phyloP scores from a whole-genome alignment of 2,888 invertebrate species.

The Drosophila rubida region DNA sequence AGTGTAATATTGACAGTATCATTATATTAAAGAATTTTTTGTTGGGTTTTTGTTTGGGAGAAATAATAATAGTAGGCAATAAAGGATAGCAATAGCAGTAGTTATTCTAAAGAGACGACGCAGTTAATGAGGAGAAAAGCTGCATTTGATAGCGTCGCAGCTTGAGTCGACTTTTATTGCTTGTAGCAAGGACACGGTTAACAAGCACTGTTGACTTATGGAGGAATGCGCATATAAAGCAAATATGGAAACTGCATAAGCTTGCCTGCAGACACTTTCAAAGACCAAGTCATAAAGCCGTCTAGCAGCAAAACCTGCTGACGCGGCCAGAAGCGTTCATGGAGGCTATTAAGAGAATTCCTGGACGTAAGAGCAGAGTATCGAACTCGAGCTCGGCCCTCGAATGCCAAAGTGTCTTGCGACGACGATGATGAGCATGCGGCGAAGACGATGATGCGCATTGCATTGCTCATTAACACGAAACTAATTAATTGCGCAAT shows the following conservation, averaged over 20 bases:
- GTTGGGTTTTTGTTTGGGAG: too few relatives aligned
- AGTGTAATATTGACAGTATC: too few relatives aligned
- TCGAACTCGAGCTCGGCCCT: slow-evolving; percentile 37
- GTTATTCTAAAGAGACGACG: neutral
- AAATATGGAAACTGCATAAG: slow-evolving; percentile 21
- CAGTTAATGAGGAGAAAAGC: neutral
- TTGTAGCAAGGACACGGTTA: neutral
- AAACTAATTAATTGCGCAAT: slow-evolving; percentile 81
- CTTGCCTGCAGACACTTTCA: slow-evolving; percentile 27
- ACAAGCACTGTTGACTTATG: slow-evolving; percentile 9
- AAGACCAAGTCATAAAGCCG: slow-evolving; percentile 53
- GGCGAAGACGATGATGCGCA: slow-evolving; percentile 52
- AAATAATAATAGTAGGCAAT: too few relatives aligned
- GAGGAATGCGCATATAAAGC: slow-evolving; percentile 9
- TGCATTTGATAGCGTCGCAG: neutral
- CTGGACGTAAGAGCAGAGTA: slow-evolving; percentile 58
- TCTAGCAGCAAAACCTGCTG: slow-evolving; percentile 9
- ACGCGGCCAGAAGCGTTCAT: slow-evolving; percentile 45
- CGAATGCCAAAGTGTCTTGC: slow-evolving; percentile 48
- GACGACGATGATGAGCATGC: slow-evolving; percentile 30
- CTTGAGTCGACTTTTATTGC: slow-evolving; percentile 1
- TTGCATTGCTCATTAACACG: slow-evolving; percentile 81
- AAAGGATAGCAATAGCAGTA: too few relatives aligned
- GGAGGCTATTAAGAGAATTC: slow-evolving; percentile 72
- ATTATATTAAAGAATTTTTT: too few relatives aligned